Evolutionary conservation across 1,140 invertebrate species (phyloP).

Genomic region (Cephus cinctus): DNA sequence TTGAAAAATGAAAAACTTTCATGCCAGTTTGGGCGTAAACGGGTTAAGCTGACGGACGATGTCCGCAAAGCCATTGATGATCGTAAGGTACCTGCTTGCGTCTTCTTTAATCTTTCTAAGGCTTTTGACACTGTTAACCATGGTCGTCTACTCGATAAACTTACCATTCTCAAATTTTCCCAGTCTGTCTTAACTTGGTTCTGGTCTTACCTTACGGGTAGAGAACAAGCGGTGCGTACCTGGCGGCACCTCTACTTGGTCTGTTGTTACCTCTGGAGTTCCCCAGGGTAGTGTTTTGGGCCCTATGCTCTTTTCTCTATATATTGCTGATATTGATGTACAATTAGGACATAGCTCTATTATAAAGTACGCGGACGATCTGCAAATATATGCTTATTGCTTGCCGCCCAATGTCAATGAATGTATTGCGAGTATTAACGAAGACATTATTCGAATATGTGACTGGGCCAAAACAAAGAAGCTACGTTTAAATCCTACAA

Average conservation of each 20-base stretch:
- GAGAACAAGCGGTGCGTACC: not conserved
- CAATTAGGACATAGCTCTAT: not conserved
- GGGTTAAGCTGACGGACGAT: not conserved
- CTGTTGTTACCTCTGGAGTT: not conserved
- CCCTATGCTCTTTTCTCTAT: not conserved
- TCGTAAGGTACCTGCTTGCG: not conserved
- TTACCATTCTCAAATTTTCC: not conserved
- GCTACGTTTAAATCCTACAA: not conserved
- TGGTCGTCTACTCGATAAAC: not conserved
- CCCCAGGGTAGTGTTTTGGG: not conserved
- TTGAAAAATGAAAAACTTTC: no score
- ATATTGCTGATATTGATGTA: not conserved
- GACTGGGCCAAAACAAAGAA: not conserved
- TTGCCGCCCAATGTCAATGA: not conserved
- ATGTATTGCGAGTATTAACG: not conserved
- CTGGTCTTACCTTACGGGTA: not conserved
- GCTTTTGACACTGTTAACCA: not conserved
- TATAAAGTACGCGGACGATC: slow-evolving; percentile 1
- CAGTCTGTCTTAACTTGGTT: not conserved
- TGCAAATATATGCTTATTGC: not conserved
- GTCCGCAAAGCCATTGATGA: not conserved
- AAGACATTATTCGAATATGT: not conserved
- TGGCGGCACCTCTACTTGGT: not conserved
- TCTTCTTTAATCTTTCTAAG: not conserved
- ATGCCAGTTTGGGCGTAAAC: no score